phyloP scores from a whole-genome alignment of 2,797 vertebrate genomes.

The Enteromius paludinosus region DNA sequence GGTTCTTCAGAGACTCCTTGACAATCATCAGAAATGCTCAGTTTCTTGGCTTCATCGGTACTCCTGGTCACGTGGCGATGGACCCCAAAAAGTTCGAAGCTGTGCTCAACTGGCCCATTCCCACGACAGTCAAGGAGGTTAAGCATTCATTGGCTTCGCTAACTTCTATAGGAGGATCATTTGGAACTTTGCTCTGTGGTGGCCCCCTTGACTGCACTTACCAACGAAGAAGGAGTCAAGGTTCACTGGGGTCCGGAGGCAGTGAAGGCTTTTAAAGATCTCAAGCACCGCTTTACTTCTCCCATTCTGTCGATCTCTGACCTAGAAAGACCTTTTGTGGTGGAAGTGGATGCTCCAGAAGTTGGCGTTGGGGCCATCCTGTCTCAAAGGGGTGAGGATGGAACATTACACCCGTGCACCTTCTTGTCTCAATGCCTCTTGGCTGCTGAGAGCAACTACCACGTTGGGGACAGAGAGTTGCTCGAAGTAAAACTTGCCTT shows the following conservation, averaged over 20 bases:
- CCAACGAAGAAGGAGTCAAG: not conserved
- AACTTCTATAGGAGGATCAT: not conserved
- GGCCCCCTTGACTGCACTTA: not conserved
- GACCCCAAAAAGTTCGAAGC: not conserved
- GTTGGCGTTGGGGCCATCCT: too few species aligned
- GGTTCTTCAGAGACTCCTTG: not conserved
- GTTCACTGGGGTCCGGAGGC: not conserved
- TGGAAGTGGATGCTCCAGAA: not conserved
- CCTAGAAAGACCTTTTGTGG: not conserved
- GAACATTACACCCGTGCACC: not conserved
- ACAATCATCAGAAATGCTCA: not conserved
- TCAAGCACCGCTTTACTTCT: not conserved
- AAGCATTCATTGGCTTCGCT: not conserved
- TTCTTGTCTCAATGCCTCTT: constrained; percentile 53
- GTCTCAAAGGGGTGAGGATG: too few species aligned
- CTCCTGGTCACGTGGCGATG: not conserved
- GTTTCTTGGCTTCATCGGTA: not conserved
- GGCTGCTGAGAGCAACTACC: not conserved
- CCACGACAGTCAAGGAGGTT: not conserved
- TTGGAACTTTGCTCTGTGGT: not conserved
- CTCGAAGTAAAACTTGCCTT: not conserved
- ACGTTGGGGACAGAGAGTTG: not conserved
- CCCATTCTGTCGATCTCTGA: not conserved
- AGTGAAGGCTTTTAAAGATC: too few species aligned
- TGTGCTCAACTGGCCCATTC: not conserved